Evolutionary conservation across 2,888 invertebrate species (phyloP).

Genomic region (Ophonus ardosiacus): DNA sequence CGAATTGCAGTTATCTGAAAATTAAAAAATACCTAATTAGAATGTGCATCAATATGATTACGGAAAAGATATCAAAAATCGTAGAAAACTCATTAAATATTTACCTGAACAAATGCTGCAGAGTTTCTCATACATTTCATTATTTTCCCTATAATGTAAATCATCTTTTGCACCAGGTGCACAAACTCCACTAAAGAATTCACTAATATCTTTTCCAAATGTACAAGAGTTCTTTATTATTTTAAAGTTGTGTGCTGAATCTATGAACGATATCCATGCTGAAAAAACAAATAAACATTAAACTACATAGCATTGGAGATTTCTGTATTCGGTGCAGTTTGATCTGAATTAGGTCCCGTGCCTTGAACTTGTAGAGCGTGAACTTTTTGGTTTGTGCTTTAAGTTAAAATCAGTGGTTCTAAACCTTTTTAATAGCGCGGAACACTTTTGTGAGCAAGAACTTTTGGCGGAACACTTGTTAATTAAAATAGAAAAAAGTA

Average conservation of each 20-base stretch:
- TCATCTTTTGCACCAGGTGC: constrained; percentile 80
- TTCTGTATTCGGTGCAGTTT: too few species aligned
- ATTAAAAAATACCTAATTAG: background rate
- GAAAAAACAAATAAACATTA: too few species aligned
- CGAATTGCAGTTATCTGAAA: constrained; percentile 76
- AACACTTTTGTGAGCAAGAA: too few species aligned
- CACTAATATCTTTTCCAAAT: constrained; percentile 78
- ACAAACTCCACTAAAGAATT: constrained; percentile 80
- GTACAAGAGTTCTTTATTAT: constrained; percentile 78
- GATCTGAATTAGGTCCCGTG: too few species aligned
- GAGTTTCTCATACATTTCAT: constrained; percentile 69
- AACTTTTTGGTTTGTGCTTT: too few species aligned
- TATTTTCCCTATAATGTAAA: constrained; percentile 74
- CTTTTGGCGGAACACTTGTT: too few species aligned
- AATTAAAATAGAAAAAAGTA: too few species aligned
- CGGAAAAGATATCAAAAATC: background rate
- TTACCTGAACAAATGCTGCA: constrained; percentile 70
- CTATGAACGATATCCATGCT: constrained; percentile 82
- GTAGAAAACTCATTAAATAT: background rate
- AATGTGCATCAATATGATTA: background rate
- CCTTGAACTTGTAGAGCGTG: too few species aligned
- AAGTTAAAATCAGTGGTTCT: too few species aligned
- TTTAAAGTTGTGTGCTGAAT: constrained; percentile 76
- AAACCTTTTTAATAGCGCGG: too few species aligned
- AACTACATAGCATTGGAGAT: too few species aligned